Conservation (phyloP, 2,113 vertebrate species). For the Oreochromis niloticus region DNA sequence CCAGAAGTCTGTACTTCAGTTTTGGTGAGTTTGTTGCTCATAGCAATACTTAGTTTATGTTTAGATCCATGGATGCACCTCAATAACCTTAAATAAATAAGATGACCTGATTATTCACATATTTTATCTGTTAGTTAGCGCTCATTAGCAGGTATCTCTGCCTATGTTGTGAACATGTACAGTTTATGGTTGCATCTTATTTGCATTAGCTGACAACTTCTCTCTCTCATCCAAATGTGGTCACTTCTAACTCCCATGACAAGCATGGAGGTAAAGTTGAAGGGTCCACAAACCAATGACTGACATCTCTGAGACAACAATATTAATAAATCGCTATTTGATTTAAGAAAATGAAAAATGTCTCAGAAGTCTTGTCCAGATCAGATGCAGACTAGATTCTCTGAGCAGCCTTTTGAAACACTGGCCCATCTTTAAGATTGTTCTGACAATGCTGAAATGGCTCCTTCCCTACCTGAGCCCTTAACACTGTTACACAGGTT, state of each 20-base stretch:
- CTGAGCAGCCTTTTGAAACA: neutral
- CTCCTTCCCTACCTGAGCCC: slow-evolving; percentile 76
- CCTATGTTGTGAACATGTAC: neutral
- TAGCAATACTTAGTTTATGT: neutral
- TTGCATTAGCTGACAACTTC: neutral
- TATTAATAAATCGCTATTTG: neutral
- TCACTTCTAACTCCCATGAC: neutral
- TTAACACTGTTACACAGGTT: slow-evolving; percentile 96
- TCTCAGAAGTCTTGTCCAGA: neutral
- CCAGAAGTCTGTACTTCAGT: neutral
- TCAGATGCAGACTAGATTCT: neutral
- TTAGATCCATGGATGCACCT: neutral
- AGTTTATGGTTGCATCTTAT: neutral
- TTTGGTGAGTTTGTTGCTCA: neutral
- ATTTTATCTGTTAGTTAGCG: neutral
- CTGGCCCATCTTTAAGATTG: neutral
- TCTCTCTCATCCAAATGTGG: neutral
- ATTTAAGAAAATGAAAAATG: neutral
- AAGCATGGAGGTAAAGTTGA: neutral
- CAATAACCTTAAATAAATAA: neutral
- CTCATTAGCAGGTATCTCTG: neutral
- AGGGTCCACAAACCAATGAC: neutral
- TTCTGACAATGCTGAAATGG: neutral
- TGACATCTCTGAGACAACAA: neutral
- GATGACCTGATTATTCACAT: neutral